Conservation (phyloP, 2,888 invertebrate species). For the Agriopis marginaria region DNA sequence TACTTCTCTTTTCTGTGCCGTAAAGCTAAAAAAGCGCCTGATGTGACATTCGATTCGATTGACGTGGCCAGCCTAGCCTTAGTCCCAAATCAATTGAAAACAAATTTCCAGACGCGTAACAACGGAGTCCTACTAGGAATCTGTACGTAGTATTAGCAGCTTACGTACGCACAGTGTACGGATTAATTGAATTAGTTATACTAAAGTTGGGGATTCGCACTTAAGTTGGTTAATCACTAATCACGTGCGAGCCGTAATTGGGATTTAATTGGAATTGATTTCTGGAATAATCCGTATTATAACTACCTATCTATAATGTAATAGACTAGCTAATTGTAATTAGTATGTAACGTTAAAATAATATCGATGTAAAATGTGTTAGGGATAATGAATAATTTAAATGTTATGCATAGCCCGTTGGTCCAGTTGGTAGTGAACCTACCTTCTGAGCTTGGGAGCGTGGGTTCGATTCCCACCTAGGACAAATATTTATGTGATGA, state of each 20-base stretch:
- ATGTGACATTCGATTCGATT: no score
- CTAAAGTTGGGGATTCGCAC: slow-evolving; percentile 2
- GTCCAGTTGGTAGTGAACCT: no score
- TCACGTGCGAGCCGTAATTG: slow-evolving; percentile 19
- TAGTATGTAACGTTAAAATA: neutral
- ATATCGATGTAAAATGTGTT: neutral
- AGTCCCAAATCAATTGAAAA: no score
- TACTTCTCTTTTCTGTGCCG: no score
- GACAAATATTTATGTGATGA: no score
- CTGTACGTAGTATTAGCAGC: neutral
- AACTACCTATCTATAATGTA: neutral
- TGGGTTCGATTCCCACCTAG: no score
- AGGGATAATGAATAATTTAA: no score
- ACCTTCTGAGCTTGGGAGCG: no score
- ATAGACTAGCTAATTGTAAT: neutral
- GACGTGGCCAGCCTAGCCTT: no score
- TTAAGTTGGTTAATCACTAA: slow-evolving; percentile 12
- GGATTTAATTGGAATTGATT: slow-evolving; percentile 20
- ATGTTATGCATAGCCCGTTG: no score
- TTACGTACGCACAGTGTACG: neutral
- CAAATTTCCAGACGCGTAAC: no score
- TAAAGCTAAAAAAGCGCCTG: no score
- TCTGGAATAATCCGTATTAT: slow-evolving; percentile 9
- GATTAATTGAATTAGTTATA: slow-evolving; percentile 13
- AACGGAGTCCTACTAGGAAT: neutral